These are phyloP conservation scores for Philereme transversata DNA, from an alignment of 2,888 invertebrate genomes.

Conservation along the genomic window DNA sequence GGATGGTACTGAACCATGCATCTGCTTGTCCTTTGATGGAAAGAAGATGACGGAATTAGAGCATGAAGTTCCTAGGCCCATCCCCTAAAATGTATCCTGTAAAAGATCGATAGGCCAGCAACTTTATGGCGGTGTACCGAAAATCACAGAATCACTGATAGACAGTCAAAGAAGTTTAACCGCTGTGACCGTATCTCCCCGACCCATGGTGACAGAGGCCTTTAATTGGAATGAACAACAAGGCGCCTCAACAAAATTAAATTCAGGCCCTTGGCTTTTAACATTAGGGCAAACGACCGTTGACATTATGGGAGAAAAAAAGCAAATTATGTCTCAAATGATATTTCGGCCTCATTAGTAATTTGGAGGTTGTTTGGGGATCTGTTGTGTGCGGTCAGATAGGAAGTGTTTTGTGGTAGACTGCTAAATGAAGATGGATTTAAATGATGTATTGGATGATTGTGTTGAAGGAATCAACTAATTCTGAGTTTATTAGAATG, in stretches of 20 bases:
- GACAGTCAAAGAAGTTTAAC: background rate
- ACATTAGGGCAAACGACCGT: constrained; percentile 26
- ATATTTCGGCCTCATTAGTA: constrained; percentile 23
- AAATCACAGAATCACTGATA: background rate
- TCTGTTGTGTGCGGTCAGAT: background rate
- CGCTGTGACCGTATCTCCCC: background rate
- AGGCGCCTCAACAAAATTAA: constrained; percentile 35
- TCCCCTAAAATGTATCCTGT: no score
- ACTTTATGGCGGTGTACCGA: no score
- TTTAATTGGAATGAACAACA: constrained; percentile 29
- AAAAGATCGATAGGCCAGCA: no score
- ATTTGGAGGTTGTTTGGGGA: constrained; percentile 1
- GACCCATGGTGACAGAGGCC: background rate
- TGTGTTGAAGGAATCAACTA: no score
- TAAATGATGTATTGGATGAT: no score
- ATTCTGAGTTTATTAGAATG: no score
- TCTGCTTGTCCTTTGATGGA: no score
- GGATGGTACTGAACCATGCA: no score
- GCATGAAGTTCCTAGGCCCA: no score
- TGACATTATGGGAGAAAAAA: constrained; percentile 20
- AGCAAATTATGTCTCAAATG: constrained; percentile 17
- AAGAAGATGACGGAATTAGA: no score
- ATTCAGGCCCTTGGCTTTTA: constrained; percentile 32
- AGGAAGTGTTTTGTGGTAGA: no score
- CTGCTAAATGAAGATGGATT: no score